A percentile compares a stretch with the other conserved stretches of the same genome.
Conservation (phyloP, 2,797 vertebrate species). For the Myripristis murdjan region DNA sequence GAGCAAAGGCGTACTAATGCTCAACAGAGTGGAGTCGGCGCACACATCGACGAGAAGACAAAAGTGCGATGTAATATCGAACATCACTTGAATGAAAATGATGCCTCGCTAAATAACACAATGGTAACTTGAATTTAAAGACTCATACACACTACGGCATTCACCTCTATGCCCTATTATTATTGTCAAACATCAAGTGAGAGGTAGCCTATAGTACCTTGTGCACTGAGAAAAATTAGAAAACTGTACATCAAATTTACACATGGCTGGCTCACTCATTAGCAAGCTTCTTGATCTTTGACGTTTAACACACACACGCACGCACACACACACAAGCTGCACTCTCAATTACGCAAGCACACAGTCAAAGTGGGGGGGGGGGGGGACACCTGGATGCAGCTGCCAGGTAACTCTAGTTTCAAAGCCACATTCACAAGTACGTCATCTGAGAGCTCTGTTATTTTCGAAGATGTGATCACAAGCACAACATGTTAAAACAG, state of each 20-base stretch:
- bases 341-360: conserved; percentile 60
- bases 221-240: conserved; percentile 72
- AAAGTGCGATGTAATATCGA: conserved; percentile 52
- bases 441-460: conserved; percentile 16
- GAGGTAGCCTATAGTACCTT: conserved; percentile 83
- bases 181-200: conserved; percentile 69
- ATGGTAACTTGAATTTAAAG: conserved; percentile 53
- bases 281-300: conserved; percentile 57
- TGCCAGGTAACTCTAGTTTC: conserved; percentile 46
- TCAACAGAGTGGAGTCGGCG: conserved; percentile 18
- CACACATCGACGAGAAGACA: conserved; percentile 17
- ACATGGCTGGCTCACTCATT: conserved; percentile 70
- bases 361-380: conserved; percentile 13
- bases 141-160: conserved; percentile 65
- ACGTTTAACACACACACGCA: too few species aligned
- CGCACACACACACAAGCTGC: conserved; percentile 60
- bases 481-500: too few species aligned
- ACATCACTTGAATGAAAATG: conserved; percentile 36
- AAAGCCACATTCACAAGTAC: conserved; percentile 39
- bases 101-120: conserved; percentile 33
- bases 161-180: conserved; percentile 62
- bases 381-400: conserved; percentile 48
- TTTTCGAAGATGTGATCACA: conserved; percentile 13
- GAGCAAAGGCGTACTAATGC: conserved; percentile 34
- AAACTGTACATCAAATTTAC: conserved; percentile 80